Conservation (phyloP, 2,113 vertebrate genomes). For the Caracal caracal region DNA sequence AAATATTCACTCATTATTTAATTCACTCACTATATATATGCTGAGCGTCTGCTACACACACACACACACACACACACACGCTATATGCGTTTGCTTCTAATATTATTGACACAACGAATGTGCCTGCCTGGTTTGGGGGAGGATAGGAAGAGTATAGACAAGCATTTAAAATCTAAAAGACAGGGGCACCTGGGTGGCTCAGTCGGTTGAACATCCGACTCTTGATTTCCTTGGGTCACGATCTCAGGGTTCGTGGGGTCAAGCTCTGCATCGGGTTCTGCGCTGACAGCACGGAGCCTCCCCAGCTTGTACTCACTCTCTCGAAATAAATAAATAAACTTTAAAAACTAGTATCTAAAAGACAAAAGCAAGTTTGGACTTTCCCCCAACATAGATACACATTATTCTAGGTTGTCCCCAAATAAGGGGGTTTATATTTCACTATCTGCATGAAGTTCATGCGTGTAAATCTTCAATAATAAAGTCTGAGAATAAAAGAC, state of each 20-base stretch:
- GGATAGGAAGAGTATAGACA: not conserved
- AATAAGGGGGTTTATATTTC: not conserved
- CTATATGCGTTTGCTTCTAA: not conserved
- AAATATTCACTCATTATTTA: constrained; percentile 31
- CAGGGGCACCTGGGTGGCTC: no score
- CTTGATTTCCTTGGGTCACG: no score
- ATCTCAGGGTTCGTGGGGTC: no score
- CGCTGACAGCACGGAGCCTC: no score
- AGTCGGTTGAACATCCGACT: no score
- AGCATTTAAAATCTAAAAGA: constrained; percentile 28
- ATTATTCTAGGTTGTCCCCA: not conserved
- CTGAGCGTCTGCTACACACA: not conserved
- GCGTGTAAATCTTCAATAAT: not conserved
- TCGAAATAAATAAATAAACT: no score
- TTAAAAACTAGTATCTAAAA: not conserved
- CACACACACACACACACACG: not conserved
- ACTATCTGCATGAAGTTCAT: not conserved
- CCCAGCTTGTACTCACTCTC: no score
- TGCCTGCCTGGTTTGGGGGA: not conserved
- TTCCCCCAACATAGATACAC: not conserved
- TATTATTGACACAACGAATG: not conserved
- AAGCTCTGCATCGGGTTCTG: no score
- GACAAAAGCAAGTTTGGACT: not conserved
- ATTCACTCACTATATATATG: not conserved
- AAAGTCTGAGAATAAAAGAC: constrained; percentile 11